Percentiles rank a stretch among this genome's conserved stretches.
These are phyloP conservation scores for roundworm (Caenorhabditis elegans) DNA, from an alignment of 1,140 invertebrate genomes.

Conservation along the genomic window DNA sequence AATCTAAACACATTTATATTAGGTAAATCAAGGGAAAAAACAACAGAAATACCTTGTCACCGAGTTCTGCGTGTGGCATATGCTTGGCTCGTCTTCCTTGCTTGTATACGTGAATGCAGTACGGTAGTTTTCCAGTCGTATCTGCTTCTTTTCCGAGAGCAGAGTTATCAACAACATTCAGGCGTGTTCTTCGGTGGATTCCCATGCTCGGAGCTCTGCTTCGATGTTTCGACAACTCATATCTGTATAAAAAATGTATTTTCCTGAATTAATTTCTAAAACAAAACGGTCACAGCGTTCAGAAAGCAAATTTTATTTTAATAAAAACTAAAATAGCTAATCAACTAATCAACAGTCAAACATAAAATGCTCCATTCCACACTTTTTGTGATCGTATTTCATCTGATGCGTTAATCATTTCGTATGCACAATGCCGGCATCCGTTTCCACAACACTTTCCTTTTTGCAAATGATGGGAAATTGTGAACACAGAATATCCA, in stretches of 20 bases:
- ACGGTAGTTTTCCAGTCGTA: slow-evolving; percentile 82
- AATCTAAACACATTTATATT: slow-evolving; percentile 71
- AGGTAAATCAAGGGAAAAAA: not conserved
- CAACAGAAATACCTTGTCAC: slow-evolving; percentile 76
- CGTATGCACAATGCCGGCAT: slow-evolving; percentile 65
- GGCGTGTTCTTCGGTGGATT: slow-evolving; percentile 69
- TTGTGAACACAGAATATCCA: slow-evolving; percentile 51
- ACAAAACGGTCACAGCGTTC: not conserved
- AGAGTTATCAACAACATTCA: slow-evolving; percentile 82
- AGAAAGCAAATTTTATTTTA: not conserved
- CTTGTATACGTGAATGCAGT: slow-evolving; percentile 70
- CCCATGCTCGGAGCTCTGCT: slow-evolving; percentile 60
- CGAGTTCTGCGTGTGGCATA: slow-evolving; percentile 78
- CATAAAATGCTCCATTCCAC: slow-evolving; percentile 58
- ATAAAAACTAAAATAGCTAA: not conserved
- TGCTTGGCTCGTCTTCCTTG: slow-evolving; percentile 55
- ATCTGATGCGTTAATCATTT: slow-evolving; percentile 53
- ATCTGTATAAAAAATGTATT: slow-evolving; percentile 50
- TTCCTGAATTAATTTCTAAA: slow-evolving; percentile 29
- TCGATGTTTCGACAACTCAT: slow-evolving; percentile 60
- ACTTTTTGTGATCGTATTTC: slow-evolving; percentile 43
- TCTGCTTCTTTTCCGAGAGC: slow-evolving; percentile 88
- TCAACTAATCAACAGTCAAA: slow-evolving; percentile 42
- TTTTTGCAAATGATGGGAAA: slow-evolving; percentile 55
- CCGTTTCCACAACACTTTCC: slow-evolving; percentile 63